phyloP scores from a whole-genome alignment of 2,113 vertebrate species.

The Hucho hucho region DNA sequence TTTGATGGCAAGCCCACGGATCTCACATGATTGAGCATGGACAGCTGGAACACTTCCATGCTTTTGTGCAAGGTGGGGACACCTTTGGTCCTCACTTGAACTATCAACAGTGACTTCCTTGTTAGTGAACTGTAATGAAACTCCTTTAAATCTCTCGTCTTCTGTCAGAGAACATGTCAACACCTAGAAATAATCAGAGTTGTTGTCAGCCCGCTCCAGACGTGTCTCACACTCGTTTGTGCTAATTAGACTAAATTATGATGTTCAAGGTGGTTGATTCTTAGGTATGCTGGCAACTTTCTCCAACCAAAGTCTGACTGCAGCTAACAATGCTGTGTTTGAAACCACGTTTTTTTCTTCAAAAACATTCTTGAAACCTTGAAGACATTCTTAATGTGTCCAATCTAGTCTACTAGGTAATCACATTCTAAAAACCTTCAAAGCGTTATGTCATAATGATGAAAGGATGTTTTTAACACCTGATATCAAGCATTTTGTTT shows the following conservation, averaged over 20 bases:
- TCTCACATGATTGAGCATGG: too few relatives aligned
- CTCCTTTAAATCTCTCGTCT: not conserved
- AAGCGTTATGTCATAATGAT: not conserved
- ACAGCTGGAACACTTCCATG: too few relatives aligned
- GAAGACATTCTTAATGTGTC: not conserved
- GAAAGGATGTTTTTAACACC: too few relatives aligned
- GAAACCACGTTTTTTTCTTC: not conserved
- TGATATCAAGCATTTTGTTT: too few relatives aligned
- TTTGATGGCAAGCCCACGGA: too few relatives aligned
- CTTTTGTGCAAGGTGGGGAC: too few relatives aligned
- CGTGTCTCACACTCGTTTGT: not conserved
- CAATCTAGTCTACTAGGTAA: not conserved
- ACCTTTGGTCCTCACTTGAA: too few relatives aligned
- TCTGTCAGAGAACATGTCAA: not conserved
- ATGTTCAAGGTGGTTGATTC: slow-evolving; percentile 8
- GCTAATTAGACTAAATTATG: slow-evolving; percentile 16
- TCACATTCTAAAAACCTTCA: not conserved
- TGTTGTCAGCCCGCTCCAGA: not conserved
- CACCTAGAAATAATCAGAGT: slow-evolving; percentile 1
- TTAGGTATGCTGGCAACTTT: not conserved
- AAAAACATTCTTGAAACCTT: too few relatives aligned
- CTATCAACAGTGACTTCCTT: too few relatives aligned
- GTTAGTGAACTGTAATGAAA: not conserved
- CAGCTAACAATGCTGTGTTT: too few relatives aligned
- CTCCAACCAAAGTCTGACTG: not conserved